phyloP scores from a whole-genome alignment of 2,113 vertebrate species.

The Centropus unirufus region DNA sequence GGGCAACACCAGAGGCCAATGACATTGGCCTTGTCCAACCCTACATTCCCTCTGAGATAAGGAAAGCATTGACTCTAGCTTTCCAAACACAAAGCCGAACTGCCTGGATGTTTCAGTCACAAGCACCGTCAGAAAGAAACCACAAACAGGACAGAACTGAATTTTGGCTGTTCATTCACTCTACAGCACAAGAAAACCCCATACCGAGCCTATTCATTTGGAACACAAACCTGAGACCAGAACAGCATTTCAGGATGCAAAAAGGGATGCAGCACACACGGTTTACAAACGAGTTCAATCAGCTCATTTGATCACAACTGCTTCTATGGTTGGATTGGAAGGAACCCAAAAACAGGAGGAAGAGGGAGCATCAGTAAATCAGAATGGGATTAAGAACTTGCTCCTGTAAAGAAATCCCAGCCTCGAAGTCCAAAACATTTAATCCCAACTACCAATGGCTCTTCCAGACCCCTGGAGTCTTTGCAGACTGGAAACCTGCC shows the following conservation, averaged over 20 bases:
- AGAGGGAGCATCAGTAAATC: not conserved
- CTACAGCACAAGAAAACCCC: not conserved
- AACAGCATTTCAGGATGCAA: not conserved
- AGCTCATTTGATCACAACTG: constrained; percentile 23
- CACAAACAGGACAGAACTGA: not conserved
- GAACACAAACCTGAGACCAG: not conserved
- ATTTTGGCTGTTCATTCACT: not conserved
- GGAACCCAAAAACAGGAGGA: not conserved
- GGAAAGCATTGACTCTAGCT: not conserved
- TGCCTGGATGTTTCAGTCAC: not conserved
- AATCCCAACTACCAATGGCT: not conserved
- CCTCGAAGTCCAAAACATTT: not conserved
- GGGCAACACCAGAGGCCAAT: not conserved
- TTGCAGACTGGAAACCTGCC: not conserved
- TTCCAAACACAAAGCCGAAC: not conserved
- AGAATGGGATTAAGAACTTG: not conserved
- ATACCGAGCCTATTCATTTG: not conserved
- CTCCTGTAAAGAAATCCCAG: constrained; percentile 1
- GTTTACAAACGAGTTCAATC: not conserved
- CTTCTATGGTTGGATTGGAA: not conserved
- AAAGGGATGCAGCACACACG: not conserved
- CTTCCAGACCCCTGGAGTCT: not conserved
- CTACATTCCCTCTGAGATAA: not conserved
- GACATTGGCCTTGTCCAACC: not conserved
- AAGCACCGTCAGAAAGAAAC: not conserved